Conservation (phyloP, 53 echinoderm and acorn worm genomes). For the Paracentrotus lividus region DNA sequence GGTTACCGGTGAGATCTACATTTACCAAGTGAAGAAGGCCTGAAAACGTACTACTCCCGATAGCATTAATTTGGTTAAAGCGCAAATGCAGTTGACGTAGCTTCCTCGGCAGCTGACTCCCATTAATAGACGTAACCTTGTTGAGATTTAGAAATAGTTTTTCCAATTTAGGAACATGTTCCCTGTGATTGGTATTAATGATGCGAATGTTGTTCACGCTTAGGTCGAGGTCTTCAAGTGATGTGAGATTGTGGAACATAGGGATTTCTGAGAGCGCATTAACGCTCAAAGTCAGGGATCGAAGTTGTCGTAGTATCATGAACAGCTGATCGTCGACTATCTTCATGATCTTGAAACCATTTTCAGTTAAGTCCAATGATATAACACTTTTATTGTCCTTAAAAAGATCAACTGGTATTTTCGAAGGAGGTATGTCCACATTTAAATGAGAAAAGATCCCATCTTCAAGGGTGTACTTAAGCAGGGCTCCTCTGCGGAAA, state of each 20-base stretch:
- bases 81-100: background rate
- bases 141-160: background rate
- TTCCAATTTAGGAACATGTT: background rate
- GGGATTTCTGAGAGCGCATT: background rate
- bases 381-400: background rate
- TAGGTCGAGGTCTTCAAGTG: background rate
- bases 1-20: background rate
- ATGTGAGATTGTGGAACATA: conserved; percentile 18
- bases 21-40: background rate
- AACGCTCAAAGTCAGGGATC: background rate
- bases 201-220: background rate
- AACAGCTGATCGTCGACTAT: conserved; percentile 3
- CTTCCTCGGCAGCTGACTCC: background rate
- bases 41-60: background rate
- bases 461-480: background rate
- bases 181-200: background rate
- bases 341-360: background rate
- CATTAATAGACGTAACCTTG: background rate
- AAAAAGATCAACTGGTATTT: background rate
- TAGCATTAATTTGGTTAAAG: background rate
- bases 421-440: background rate
- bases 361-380: background rate
- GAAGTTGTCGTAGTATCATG: background rate
- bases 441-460: background rate
- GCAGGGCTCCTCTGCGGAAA: background rate